Evolutionary conservation across 2,797 vertebrate genomes (phyloP), one percentile per base, ranked within the genome.

Genomic region (Tiaroga cobitis): DNA sequence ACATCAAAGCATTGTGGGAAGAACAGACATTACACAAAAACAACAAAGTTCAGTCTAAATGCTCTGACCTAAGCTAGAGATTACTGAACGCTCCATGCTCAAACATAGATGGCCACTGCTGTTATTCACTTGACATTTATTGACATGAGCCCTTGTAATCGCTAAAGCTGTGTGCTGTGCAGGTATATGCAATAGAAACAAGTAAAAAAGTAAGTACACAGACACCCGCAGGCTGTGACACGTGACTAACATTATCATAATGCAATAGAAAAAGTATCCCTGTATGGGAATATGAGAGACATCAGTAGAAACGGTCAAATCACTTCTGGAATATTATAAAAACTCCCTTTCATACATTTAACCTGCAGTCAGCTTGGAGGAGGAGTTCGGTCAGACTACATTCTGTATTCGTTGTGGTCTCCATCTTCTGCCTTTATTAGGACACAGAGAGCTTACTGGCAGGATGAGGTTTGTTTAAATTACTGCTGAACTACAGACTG

Each of bases 371-470:
- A 70, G 61, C 3, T 24, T 6, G 7, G 43, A 70, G 63, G 32
- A 87, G 77, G 54, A 51, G 54, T 37, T 70, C 8, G 6, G 5
- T 59, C 43, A 49, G 69, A 65, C 72, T 85, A 73, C 29, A 39
- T 87, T 77, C 54, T 74, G 29, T 15, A 32, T 41, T 63, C 6
- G 19, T 75, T 78, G 56, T 56, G 46, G 56, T 76, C 78, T 69
- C 34, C 69, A 67, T 72, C 26, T 24, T 88, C 76, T 87, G 85
- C 85, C 89, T 89, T 85, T 88, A 89, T 89, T 89, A 89, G 89
- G 88, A 70, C 79, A 84, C 39, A 10, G 43, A 75, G 90, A 5
- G 86, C 68, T 70, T 61, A 70, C n/a, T 61, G 43, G 59, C 86
- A 76, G 21, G 0, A 39, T 65, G 76, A 51, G 59, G 79, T 86